Evolutionary conservation across 2,113 vertebrate genomes (phyloP).

Genomic region (Seriola rivoliana): DNA sequence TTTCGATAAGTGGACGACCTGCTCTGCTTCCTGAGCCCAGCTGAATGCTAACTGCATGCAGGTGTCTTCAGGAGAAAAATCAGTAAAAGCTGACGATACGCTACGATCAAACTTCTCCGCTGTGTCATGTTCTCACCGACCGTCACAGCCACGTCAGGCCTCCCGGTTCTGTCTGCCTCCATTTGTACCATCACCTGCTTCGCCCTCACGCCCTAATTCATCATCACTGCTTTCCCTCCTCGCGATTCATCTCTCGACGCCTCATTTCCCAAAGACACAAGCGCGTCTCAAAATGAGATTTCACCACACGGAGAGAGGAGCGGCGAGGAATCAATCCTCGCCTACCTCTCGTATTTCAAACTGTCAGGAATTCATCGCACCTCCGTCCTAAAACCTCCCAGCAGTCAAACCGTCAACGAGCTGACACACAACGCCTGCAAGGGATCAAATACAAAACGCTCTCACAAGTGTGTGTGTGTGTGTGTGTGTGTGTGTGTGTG

Average conservation of each 20-base stretch:
- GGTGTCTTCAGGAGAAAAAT: no score
- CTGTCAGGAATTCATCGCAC: slow-evolving; percentile 4
- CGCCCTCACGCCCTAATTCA: not conserved
- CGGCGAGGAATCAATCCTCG: not conserved
- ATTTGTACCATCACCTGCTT: slow-evolving; percentile 6
- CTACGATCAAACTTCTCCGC: no score
- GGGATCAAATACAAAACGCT: not conserved
- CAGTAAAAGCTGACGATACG: no score
- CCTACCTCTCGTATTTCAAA: slow-evolving; percentile 3
- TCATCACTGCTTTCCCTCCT: slow-evolving; percentile 19
- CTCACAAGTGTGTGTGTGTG: no score
- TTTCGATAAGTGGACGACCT: no score
- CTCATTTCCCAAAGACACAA: slow-evolving; percentile 41
- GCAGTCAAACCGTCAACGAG: not conserved
- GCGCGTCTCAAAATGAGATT: slow-evolving; percentile 19
- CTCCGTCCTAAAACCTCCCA: not conserved
- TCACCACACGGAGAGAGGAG: not conserved
- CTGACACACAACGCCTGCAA: not conserved
- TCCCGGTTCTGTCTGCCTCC: slow-evolving; percentile 11
- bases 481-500: no score
- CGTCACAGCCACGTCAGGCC: no score
- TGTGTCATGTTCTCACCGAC: not conserved
- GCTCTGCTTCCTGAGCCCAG: no score
- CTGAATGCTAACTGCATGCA: no score
- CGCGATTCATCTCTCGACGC: slow-evolving; percentile 17